These are phyloP conservation scores for Mustelus asterias DNA, from an alignment of 2,113 vertebrate species.

Conservation along the genomic window DNA sequence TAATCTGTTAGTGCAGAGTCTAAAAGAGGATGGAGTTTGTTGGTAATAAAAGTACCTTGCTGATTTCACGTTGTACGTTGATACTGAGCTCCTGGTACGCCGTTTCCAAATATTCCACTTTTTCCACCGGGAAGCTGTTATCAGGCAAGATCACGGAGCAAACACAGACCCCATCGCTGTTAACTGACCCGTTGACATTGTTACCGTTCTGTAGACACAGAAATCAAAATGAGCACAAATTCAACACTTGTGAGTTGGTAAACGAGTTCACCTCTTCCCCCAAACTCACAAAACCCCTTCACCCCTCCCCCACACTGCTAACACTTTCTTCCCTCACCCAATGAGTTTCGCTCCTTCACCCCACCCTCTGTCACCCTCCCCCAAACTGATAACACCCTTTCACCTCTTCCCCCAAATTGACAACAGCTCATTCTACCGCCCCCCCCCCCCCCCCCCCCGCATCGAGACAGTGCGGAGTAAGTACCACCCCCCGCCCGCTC, in stretches of 20 bases:
- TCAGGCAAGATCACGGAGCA: slow-evolving; percentile 40
- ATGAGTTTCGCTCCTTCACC: too few relatives aligned
- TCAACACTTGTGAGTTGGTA: background rate
- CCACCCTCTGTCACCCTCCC: too few relatives aligned
- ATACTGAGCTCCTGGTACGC: background rate
- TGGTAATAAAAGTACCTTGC: slow-evolving; percentile 23
- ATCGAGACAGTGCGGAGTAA: too few relatives aligned
- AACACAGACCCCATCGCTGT: slow-evolving; percentile 25
- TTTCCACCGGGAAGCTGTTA: slow-evolving; percentile 36
- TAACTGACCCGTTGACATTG: background rate
- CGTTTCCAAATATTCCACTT: slow-evolving; percentile 38
- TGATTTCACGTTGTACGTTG: slow-evolving; percentile 31
- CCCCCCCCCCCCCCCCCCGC: too few relatives aligned
- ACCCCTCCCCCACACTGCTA: background rate
- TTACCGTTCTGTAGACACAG: background rate
- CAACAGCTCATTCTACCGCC: too few relatives aligned
- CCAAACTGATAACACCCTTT: background rate
- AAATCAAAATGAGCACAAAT: too few relatives aligned
- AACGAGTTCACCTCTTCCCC: background rate
- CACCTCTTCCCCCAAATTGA: background rate
- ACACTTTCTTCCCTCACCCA: too few relatives aligned
- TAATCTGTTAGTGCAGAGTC: background rate
- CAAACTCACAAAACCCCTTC: background rate
- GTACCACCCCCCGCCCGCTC: too few relatives aligned
- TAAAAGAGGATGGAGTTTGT: background rate